Evolutionary conservation across 2,888 invertebrate genomes (phyloP).

Genomic region (Dolomedes plantarius): DNA sequence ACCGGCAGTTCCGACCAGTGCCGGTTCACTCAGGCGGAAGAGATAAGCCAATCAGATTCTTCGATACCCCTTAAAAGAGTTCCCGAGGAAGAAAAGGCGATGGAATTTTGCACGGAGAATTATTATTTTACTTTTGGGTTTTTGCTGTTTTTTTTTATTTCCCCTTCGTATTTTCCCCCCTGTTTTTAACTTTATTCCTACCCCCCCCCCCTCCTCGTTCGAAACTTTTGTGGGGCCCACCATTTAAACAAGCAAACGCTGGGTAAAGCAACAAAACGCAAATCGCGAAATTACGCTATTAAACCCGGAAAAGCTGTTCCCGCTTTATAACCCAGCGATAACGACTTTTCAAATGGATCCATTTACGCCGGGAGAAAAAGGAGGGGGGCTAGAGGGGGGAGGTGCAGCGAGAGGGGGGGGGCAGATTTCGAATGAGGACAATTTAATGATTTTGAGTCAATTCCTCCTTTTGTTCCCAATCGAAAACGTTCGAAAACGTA

Average conservation of each 20-base stretch:
- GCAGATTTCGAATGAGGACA: conserved; percentile 54
- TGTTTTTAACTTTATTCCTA: conserved; percentile 4
- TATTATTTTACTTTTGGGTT: conserved; percentile 52
- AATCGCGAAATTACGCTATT: conserved; percentile 70
- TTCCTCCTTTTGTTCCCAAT: conserved; percentile 48
- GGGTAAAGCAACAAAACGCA: conserved; percentile 69
- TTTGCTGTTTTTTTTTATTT: not conserved
- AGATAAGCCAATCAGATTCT: conserved; percentile 72
- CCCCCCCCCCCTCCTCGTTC: not conserved
- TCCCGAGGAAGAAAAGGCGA: conserved; percentile 40
- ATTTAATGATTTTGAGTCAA: conserved; percentile 70
- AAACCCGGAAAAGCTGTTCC: conserved; percentile 69
- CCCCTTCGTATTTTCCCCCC: not conserved
- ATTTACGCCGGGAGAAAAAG: conserved; percentile 41
- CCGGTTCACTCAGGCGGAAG: conserved; percentile 62
- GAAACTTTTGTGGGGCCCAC: conserved; percentile 15
- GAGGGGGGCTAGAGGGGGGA: not conserved
- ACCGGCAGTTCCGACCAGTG: conserved; percentile 66
- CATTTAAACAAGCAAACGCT: conserved; percentile 69
- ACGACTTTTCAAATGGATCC: conserved; percentile 68
- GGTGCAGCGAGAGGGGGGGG: not conserved
- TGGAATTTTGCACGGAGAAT: conserved; percentile 62
- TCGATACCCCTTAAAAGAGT: conserved; percentile 66
- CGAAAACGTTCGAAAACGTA: conserved; percentile 19
- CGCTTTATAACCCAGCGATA: conserved; percentile 63